phyloP scores from a whole-genome alignment of 2,888 invertebrate species.

The Carterocephalus palaemon region DNA sequence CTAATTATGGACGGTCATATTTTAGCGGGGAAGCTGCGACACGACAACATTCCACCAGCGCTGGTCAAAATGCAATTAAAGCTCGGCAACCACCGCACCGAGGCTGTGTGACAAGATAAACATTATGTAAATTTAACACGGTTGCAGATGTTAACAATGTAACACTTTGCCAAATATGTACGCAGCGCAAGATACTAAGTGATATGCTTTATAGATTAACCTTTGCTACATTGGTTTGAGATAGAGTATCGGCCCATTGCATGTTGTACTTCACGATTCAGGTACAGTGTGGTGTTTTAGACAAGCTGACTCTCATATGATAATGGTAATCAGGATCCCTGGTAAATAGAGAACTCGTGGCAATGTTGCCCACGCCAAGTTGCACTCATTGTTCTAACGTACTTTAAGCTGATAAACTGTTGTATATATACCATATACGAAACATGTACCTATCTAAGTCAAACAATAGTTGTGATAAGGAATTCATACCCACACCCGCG shows the following conservation, averaged over 20 bases:
- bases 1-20: conserved; percentile 50
- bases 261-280: too few species aligned
- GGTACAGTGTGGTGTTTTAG: too few species aligned
- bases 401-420: too few species aligned
- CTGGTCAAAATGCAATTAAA: conserved; percentile 65
- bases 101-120: conserved; percentile 66
- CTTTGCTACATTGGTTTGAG: too few species aligned
- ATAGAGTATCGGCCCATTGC: too few species aligned
- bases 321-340: too few species aligned
- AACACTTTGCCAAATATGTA: conserved; percentile 23
- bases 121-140: conserved; percentile 65
- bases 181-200: conserved; percentile 35
- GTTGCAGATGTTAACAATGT: conserved; percentile 47
- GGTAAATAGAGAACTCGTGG: too few species aligned
- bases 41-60: conserved; percentile 49
- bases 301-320: too few species aligned
- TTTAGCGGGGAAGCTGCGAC: conserved; percentile 48
- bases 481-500: conserved; percentile 12
- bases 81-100: conserved; percentile 55
- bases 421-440: too few species aligned
- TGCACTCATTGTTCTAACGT: too few species aligned
- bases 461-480: conserved; percentile 8
- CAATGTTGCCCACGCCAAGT: too few species aligned
- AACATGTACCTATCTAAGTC: too few species aligned
- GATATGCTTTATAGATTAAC: not conserved